Conservation (phyloP, 1,140 invertebrate species). For the Euura saliciscinereae region DNA sequence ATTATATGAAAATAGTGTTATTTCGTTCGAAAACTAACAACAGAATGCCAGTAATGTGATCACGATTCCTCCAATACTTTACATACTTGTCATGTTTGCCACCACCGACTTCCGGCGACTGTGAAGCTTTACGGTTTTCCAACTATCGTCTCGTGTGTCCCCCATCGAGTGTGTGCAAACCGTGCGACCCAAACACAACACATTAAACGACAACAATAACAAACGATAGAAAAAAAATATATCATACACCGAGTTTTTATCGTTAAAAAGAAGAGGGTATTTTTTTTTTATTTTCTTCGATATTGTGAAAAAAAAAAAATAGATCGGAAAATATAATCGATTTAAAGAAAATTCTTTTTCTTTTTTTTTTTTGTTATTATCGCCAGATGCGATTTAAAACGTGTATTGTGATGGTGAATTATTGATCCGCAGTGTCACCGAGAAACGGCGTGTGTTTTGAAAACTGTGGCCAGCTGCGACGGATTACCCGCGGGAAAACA, state of each 20-base stretch:
- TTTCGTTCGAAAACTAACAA: slow-evolving; percentile 62
- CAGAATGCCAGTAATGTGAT: slow-evolving; percentile 75
- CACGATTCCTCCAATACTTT: slow-evolving; percentile 79
- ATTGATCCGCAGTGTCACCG: slow-evolving; percentile 38
- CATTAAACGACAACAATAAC: background rate
- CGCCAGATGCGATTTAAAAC: background rate
- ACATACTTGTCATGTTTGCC: slow-evolving; percentile 78
- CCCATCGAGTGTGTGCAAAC: slow-evolving; percentile 55
- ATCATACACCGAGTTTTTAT: too few relatives aligned
- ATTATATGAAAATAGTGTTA: slow-evolving; percentile 54
- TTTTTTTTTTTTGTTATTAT: too few relatives aligned
- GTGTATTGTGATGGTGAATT: slow-evolving; percentile 39
- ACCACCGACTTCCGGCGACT: slow-evolving; percentile 64
- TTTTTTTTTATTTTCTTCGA: too few relatives aligned
- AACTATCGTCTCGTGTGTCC: slow-evolving; percentile 60
- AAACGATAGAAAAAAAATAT: background rate
- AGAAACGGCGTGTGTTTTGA: slow-evolving; percentile 40
- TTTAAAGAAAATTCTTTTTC: background rate
- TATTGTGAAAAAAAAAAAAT: background rate
- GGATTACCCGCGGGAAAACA: slow-evolving; percentile 6
- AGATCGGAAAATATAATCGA: background rate
- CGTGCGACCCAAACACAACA: slow-evolving; percentile 36
- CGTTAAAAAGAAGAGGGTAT: too few relatives aligned
- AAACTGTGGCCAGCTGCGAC: slow-evolving; percentile 29
- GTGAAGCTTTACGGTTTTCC: slow-evolving; percentile 57